phyloP scores from a whole-genome alignment of 2,888 invertebrate species.

The Deroplatys truncata region DNA sequence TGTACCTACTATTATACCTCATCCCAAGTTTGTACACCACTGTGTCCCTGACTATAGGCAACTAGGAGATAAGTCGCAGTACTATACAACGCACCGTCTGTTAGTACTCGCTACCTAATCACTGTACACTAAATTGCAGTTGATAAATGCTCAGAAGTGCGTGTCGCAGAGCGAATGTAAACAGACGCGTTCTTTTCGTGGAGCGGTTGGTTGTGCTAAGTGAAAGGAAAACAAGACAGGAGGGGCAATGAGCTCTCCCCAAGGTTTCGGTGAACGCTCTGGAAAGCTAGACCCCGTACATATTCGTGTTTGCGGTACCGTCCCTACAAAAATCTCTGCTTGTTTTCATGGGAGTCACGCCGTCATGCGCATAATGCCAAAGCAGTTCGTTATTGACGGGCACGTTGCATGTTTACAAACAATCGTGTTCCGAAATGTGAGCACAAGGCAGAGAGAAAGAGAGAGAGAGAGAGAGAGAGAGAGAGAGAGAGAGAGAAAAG shows the following conservation, averaged over 20 bases:
- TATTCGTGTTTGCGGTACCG: neutral
- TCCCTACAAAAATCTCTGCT: neutral
- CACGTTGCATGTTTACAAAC: neutral
- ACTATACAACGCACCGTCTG: too few species aligned
- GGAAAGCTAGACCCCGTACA: neutral
- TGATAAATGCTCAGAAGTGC: too few species aligned
- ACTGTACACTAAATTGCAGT: too few species aligned
- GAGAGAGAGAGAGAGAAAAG: too few species aligned
- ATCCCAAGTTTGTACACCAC: too few species aligned
- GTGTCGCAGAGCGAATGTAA: too few species aligned
- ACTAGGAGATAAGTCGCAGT: too few species aligned
- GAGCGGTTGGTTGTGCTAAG: neutral
- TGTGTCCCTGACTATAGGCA: too few species aligned
- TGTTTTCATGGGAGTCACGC: neutral
- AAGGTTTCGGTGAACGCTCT: neutral
- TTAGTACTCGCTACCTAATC: too few species aligned
- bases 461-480: too few species aligned
- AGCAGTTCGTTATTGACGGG: neutral
- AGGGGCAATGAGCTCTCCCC: neutral
- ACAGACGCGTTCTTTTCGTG: neutral
- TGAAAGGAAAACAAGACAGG: neutral
- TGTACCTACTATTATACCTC: too few species aligned
- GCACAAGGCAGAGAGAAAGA: neutral
- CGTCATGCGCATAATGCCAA: neutral
- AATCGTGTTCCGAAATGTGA: neutral